Conservation (phyloP, 64 coral and sea anemone genomes). For the Catalaphyllia jardinei region DNA sequence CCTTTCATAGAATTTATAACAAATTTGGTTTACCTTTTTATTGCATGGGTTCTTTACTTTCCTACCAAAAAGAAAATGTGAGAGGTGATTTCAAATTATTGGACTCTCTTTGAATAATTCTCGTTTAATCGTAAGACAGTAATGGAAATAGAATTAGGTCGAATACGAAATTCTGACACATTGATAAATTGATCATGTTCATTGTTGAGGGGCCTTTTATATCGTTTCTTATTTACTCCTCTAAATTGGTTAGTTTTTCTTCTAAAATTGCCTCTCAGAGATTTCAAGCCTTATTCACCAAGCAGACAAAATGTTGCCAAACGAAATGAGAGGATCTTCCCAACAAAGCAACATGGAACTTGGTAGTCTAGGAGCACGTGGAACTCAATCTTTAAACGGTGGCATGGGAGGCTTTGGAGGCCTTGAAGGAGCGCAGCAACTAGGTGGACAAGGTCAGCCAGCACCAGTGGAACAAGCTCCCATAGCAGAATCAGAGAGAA, state of each 20-base stretch:
- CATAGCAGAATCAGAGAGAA: background rate
- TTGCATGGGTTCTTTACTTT: background rate
- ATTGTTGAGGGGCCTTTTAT: too few relatives aligned
- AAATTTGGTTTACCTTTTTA: background rate
- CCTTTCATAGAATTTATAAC: too few relatives aligned
- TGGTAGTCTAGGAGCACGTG: slow-evolving; percentile 2
- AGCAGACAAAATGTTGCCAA: slow-evolving; percentile 70
- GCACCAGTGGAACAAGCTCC: slow-evolving; percentile 20
- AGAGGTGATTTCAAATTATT: too few relatives aligned
- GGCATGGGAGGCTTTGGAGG: slow-evolving; percentile 10
- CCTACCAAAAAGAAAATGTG: too few relatives aligned
- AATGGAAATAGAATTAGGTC: too few relatives aligned
- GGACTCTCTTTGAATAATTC: too few relatives aligned
- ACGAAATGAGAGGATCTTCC: slow-evolving; percentile 43
- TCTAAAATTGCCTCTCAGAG: slow-evolving; percentile 27
- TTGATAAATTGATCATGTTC: too few relatives aligned
- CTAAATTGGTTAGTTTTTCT: too few relatives aligned
- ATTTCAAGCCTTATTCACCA: slow-evolving; percentile 70
- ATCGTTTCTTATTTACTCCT: too few relatives aligned
- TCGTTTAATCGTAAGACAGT: too few relatives aligned
- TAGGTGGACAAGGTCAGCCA: slow-evolving; percentile 12
- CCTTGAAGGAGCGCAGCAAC: slow-evolving; percentile 13
- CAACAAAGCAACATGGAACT: slow-evolving; percentile 13
- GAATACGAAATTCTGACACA: too few relatives aligned
- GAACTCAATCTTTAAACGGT: background rate